These are phyloP conservation scores for Limnephilus lunatus DNA, from an alignment of 2,888 invertebrate genomes.

Conservation along the genomic window DNA sequence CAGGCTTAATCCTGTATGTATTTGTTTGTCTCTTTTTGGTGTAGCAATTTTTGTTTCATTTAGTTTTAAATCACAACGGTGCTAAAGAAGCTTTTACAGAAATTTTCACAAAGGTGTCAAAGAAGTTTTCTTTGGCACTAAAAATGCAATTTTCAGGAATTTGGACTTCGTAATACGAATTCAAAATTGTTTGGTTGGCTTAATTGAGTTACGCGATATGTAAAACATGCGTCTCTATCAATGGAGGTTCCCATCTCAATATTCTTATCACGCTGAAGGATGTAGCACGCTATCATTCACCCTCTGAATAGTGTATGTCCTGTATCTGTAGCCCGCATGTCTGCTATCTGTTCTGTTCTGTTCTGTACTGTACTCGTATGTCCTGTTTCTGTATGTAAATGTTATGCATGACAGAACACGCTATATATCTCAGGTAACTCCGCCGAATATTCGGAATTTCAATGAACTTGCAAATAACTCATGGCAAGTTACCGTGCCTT, in stretches of 20 bases:
- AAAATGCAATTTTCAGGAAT: background rate
- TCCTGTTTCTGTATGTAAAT: slow-evolving; percentile 20
- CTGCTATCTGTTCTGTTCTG: background rate
- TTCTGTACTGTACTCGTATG: background rate
- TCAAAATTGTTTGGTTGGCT: background rate
- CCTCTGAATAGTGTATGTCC: slow-evolving; percentile 9
- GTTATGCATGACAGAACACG: slow-evolving; percentile 17
- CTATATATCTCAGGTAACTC: slow-evolving; percentile 24
- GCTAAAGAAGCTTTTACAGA: too few relatives aligned
- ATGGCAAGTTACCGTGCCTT: background rate
- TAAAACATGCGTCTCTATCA: background rate
- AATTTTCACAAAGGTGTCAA: too few relatives aligned
- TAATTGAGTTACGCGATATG: background rate
- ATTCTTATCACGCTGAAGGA: slow-evolving; percentile 28
- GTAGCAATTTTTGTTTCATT: too few relatives aligned
- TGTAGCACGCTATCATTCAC: slow-evolving; percentile 30
- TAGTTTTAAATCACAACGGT: too few relatives aligned
- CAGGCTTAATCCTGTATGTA: too few relatives aligned
- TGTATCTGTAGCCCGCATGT: background rate
- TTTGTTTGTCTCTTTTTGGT: too few relatives aligned
- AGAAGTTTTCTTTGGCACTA: too few relatives aligned
- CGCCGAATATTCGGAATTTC: slow-evolving; percentile 23
- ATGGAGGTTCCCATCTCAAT: slow-evolving; percentile 6
- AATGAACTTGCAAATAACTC: slow-evolving; percentile 27
- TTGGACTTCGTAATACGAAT: background rate